Percentiles rank a stretch among this genome's conserved stretches.
Evolutionary conservation across 2,113 vertebrate species (phyloP).

Genomic region (Paracyprichromis sp.): DNA sequence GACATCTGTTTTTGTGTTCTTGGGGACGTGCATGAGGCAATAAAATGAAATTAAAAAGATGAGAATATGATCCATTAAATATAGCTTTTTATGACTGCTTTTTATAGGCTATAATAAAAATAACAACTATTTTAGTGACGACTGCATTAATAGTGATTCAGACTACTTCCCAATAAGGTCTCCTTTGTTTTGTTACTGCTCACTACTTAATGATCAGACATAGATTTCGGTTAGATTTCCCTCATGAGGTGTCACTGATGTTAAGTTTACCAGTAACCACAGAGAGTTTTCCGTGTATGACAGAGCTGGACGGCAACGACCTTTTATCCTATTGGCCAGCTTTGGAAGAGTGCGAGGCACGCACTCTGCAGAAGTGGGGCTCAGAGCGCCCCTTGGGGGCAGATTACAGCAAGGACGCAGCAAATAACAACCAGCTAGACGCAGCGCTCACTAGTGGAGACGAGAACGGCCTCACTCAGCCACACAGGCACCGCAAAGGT

Average conservation of each 20-base stretch:
- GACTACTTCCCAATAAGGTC: neutral
- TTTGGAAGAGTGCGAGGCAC: conserved; percentile 84
- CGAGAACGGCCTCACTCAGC: conserved; percentile 82
- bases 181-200: neutral
- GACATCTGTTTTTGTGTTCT: neutral
- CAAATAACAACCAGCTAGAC: conserved; percentile 92
- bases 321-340: conserved; percentile 96
- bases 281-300: neutral
- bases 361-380: conserved; percentile 93
- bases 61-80: neutral
- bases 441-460: conserved; percentile 90
- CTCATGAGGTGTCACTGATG: neutral
- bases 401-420: conserved; percentile 87
- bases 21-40: neutral
- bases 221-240: neutral
- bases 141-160: neutral
- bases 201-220: neutral
- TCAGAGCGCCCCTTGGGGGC: conserved; percentile 90
- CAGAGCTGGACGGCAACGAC: conserved; percentile 95
- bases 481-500: conserved; percentile 92
- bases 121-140: neutral
- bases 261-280: neutral
- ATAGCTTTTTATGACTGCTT: neutral
- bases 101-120: neutral
- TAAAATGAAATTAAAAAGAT: neutral